These are phyloP conservation scores for Tachystola acroxantha DNA, from an alignment of 2,888 invertebrate genomes.

Conservation along the genomic window DNA sequence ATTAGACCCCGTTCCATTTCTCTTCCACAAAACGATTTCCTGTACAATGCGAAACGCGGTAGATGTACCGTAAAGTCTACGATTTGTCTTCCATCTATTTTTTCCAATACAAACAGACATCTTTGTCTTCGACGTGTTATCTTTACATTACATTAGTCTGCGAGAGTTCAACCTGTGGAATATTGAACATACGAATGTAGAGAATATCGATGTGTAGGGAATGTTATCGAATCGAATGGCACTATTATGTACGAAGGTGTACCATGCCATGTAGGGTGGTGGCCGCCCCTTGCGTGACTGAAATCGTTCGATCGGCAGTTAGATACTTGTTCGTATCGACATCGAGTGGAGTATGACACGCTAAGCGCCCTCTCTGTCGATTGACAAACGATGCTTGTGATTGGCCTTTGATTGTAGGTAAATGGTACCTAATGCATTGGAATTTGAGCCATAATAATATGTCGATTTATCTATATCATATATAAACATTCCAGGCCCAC, in stretches of 20 bases:
- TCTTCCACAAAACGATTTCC: slow-evolving; percentile 25
- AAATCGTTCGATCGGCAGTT: slow-evolving; percentile 42
- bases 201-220: no score
- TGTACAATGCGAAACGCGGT: slow-evolving; percentile 22
- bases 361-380: slow-evolving; percentile 48
- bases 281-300: slow-evolving; percentile 48
- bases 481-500: no score
- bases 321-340: slow-evolving; percentile 41
- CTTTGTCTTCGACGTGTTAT: slow-evolving; percentile 26
- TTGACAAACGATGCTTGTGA: slow-evolving; percentile 51
- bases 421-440: slow-evolving; percentile 31
- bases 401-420: slow-evolving; percentile 40
- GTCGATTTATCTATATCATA: slow-evolving; percentile 18
- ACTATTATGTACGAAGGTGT: slow-evolving; percentile 28
- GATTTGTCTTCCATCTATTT: slow-evolving; percentile 14
- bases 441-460: slow-evolving; percentile 13
- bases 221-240: slow-evolving; percentile 23
- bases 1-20: slow-evolving; percentile 21
- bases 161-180: slow-evolving; percentile 43
- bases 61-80: slow-evolving; percentile 18
- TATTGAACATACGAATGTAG: slow-evolving; percentile 17
- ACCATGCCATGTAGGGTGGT: slow-evolving; percentile 28
- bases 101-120: slow-evolving; percentile 16
- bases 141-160: slow-evolving; percentile 38
- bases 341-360: slow-evolving; percentile 61